These are phyloP conservation scores for Scomber scombrus DNA, from an alignment of 2,113 vertebrate genomes.

Conservation along the genomic window DNA sequence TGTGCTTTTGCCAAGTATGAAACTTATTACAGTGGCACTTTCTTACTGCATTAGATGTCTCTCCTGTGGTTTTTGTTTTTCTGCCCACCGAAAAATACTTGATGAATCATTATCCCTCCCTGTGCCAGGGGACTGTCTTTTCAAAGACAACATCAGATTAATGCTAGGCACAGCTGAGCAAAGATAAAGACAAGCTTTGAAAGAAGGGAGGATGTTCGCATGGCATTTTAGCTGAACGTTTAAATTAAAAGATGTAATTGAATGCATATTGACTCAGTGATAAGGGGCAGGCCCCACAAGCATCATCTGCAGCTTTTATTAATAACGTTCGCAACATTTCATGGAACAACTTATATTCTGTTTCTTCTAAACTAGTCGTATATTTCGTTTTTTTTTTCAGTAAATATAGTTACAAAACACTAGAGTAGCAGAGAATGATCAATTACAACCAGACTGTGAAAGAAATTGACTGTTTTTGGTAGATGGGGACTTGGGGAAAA, in stretches of 20 bases:
- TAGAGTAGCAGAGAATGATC: constrained; percentile 33
- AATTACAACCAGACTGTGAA: constrained; percentile 40
- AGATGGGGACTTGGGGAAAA: constrained; percentile 32
- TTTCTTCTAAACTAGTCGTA: constrained; percentile 15
- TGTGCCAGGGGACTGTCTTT: constrained; percentile 52
- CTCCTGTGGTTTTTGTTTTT: constrained; percentile 51
- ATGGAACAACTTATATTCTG: constrained; percentile 14
- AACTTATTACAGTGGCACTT: constrained; percentile 56
- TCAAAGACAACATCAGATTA: constrained; percentile 55
- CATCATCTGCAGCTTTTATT: constrained; percentile 29
- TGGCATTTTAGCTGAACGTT: constrained; percentile 6
- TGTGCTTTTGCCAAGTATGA: constrained; percentile 63
- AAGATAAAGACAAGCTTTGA: constrained; percentile 34
- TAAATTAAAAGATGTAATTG: constrained; percentile 49
- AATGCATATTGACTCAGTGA: constrained; percentile 37
- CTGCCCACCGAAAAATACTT: constrained; percentile 55
- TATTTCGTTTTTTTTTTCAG: not conserved
- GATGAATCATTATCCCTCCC: constrained; percentile 64
- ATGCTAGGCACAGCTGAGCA: constrained; percentile 33
- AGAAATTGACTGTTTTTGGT: constrained; percentile 38
- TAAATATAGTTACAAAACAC: not conserved
- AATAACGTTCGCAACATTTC: constrained; percentile 6
- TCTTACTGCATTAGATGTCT: constrained; percentile 37
- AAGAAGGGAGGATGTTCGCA: constrained; percentile 21
- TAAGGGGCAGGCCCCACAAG: not conserved